Conservation (phyloP, 2,797 vertebrate species). For the Enteromius trimaculatus region DNA sequence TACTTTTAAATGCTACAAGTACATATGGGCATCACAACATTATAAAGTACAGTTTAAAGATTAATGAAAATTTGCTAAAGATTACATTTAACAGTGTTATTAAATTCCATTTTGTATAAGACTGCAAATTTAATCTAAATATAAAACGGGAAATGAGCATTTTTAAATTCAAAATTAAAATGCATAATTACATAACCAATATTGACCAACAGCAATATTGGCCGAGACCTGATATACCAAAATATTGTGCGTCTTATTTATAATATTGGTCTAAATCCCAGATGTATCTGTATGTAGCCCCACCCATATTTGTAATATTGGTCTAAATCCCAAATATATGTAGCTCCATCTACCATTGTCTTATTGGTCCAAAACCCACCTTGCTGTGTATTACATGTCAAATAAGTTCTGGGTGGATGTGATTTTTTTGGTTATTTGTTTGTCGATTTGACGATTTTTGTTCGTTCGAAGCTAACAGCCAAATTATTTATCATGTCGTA, state of each 20-base stretch:
- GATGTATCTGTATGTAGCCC: too few relatives aligned
- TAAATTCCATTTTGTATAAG: neutral
- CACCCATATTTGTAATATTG: neutral
- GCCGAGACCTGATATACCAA: neutral
- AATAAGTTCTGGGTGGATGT: neutral
- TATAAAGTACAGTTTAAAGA: neutral
- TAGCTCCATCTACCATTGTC: neutral
- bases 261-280: neutral
- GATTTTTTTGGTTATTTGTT: neutral
- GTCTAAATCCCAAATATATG: neutral
- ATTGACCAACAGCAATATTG: neutral
- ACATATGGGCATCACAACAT: neutral
- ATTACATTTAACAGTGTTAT: neutral
- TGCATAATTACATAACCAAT: neutral
- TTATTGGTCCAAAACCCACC: neutral
- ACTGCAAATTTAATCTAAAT: neutral
- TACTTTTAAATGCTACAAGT: neutral
- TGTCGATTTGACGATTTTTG: too few relatives aligned
- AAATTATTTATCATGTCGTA: neutral
- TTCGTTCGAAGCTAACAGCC: neutral
- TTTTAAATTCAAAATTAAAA: neutral
- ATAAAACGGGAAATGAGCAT: neutral
- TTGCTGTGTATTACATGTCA: neutral
- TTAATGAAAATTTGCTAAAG: neutral
- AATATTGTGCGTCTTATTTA: neutral